Evolutionary conservation across 2,888 invertebrate genomes (phyloP).

Genomic region (Thumatha senex): DNA sequence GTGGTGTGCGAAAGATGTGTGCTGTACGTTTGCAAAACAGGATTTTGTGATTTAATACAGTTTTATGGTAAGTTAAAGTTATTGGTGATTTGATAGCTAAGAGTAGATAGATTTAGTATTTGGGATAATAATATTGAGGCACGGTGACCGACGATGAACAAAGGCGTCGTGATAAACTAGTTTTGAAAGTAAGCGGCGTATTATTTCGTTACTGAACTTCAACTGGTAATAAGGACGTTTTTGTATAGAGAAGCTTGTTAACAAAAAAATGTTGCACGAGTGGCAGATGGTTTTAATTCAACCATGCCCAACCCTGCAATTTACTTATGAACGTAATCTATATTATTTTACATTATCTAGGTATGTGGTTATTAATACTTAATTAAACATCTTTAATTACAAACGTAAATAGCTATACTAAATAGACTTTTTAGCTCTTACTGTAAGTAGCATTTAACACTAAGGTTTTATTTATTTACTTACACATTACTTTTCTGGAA

Average conservation of each 20-base stretch:
- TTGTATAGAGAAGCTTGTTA: slow-evolving; percentile 45
- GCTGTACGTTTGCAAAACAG: slow-evolving; percentile 51
- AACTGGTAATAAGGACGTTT: slow-evolving; percentile 48
- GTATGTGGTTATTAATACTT: too few relatives aligned
- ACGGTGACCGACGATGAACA: slow-evolving; percentile 50
- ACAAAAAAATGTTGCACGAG: neutral
- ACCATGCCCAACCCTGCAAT: too few relatives aligned
- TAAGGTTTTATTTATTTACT: too few relatives aligned
- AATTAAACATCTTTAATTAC: too few relatives aligned
- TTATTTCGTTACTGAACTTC: slow-evolving; percentile 41
- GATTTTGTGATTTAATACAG: slow-evolving; percentile 51
- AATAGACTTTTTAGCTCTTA: too few relatives aligned
- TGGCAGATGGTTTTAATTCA: neutral
- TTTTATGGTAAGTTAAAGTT: slow-evolving; percentile 60
- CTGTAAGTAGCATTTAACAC: too few relatives aligned
- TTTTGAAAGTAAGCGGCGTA: slow-evolving; percentile 61
- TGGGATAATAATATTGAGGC: slow-evolving; percentile 24
- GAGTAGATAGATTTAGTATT: slow-evolving; percentile 12
- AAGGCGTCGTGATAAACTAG: slow-evolving; percentile 61
- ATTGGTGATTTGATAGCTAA: slow-evolving; percentile 21
- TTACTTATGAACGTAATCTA: too few relatives aligned
- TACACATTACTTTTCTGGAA: too few relatives aligned
- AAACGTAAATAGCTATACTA: too few relatives aligned
- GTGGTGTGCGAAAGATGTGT: slow-evolving; percentile 59
- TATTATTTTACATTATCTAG: neutral